Percentiles rank a stretch among this genome's conserved stretches.
These are phyloP conservation scores for Halisarca cf. caerulea DNA, from an alignment of 37 sponge, comb jelly and placozoan genomes.

Conservation along the genomic window DNA sequence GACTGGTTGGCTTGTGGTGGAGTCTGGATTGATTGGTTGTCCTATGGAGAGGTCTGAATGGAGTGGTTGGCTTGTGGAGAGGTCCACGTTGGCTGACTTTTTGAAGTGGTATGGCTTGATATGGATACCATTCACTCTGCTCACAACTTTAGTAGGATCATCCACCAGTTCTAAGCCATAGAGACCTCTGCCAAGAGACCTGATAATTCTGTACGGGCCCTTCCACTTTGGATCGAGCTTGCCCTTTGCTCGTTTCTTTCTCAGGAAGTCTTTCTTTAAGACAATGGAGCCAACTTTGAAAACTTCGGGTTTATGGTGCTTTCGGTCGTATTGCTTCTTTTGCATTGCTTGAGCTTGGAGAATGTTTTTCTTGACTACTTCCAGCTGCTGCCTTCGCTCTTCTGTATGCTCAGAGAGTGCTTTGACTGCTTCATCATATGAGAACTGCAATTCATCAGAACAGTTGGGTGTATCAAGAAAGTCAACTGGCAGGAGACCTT, in stretches of 20 bases:
- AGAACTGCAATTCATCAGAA: conserved; percentile 27
- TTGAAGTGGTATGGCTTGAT: background rate
- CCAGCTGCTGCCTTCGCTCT: conserved; percentile 21
- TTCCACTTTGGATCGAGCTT: background rate
- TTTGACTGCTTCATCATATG: too few species aligned
- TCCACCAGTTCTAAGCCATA: background rate
- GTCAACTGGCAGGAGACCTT: conserved; percentile 66
- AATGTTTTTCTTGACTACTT: conserved; percentile 67
- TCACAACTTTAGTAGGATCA: background rate
- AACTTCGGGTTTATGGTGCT: background rate
- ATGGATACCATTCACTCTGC: background rate
- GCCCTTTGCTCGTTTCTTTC: background rate
- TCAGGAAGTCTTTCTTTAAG: background rate
- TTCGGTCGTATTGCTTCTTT: conserved; percentile 56
- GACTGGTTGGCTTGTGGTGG: too few species aligned
- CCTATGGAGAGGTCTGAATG: too few species aligned
- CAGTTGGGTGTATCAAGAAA: conserved; percentile 2
- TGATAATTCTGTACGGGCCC: background rate
- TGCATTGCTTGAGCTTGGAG: conserved; percentile 60
- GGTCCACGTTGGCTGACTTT: too few species aligned
- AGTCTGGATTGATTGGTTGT: too few species aligned
- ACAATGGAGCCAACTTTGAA: background rate
- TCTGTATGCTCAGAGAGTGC: background rate
- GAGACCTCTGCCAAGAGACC: background rate
- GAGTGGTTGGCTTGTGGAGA: too few species aligned